Evolutionary conservation across 2,113 vertebrate genomes (phyloP).

Genomic region (Hyla sarda): DNA sequence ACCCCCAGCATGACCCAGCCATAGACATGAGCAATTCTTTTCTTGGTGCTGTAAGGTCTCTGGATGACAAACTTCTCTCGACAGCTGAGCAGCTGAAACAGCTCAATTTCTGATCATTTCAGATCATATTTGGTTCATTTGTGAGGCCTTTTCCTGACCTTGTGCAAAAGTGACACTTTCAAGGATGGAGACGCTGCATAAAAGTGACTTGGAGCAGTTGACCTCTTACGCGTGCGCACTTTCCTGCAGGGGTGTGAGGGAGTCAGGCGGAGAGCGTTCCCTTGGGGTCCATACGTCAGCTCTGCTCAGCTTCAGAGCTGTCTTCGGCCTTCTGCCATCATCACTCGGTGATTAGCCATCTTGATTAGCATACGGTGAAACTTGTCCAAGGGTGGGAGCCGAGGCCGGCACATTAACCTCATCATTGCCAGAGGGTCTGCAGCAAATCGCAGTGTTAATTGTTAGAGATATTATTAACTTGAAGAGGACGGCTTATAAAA

Average conservation of each 20-base stretch:
- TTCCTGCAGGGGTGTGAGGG: neutral
- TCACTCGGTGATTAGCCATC: constrained; percentile 21
- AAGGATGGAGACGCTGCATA: neutral
- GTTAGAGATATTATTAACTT: neutral
- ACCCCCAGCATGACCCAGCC: too few relatives aligned
- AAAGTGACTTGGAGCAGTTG: constrained; percentile 5
- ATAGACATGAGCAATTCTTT: too few relatives aligned
- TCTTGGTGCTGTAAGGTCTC: neutral
- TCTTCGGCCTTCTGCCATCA: constrained; percentile 7
- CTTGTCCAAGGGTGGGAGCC: neutral
- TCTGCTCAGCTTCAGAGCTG: constrained; percentile 12
- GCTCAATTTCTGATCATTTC: neutral
- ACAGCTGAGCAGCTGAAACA: constrained; percentile 2
- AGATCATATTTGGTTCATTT: neutral
- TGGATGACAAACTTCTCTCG: neutral
- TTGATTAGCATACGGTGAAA: constrained; percentile 25
- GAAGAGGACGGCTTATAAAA: neutral
- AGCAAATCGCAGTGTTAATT: neutral
- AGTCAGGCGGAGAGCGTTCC: constrained; percentile 23
- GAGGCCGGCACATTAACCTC: neutral
- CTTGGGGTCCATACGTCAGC: constrained; percentile 25
- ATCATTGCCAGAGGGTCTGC: neutral
- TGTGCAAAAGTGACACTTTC: constrained; percentile 9
- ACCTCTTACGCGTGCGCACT: constrained; percentile 15
- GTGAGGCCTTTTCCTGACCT: neutral